Percentiles rank a stretch among this genome's conserved stretches.
Evolutionary conservation across 1,140 invertebrate genomes (phyloP).

Genomic region (Drosophila lini): DNA sequence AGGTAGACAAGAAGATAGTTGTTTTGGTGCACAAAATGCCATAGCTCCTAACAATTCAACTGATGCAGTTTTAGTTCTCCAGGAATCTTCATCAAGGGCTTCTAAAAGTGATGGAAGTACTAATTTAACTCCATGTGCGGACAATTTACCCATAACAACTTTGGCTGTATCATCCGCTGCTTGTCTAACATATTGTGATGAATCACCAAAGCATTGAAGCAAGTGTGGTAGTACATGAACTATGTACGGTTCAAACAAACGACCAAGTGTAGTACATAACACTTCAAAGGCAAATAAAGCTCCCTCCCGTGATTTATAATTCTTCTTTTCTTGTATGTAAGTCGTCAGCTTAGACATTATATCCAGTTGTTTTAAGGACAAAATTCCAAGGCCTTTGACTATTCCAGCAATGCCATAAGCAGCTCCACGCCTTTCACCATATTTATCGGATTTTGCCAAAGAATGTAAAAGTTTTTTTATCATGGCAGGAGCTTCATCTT

Average conservation of each 20-base stretch:
- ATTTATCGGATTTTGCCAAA: constrained; percentile 96
- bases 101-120: constrained; percentile 95
- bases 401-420: constrained; percentile 95
- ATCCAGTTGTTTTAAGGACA: constrained; percentile 97
- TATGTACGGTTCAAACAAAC: constrained; percentile 99
- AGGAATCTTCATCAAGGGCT: constrained; percentile 98
- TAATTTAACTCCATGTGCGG: constrained; percentile 98
- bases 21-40: constrained; percentile 99
- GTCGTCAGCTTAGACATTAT: constrained; percentile 97
- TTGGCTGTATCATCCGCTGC: constrained; percentile 97
- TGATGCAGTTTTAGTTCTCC: constrained; percentile 98
- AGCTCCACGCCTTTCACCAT: constrained; percentile 94
- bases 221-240: constrained; percentile 98
- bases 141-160: constrained; percentile 98
- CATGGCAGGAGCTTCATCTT: constrained; percentile 94
- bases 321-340: constrained; percentile 98
- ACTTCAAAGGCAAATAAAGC: constrained; percentile 99
- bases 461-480: constrained; percentile 95
- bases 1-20: constrained; percentile 98
- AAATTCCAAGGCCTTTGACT: constrained; percentile 98
- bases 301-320: constrained; percentile 96
- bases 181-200: constrained; percentile 94
- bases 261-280: constrained; percentile 96
- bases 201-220: constrained; percentile 97
- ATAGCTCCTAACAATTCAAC: constrained; percentile 98